Evolutionary conservation across 2,113 vertebrate genomes (phyloP).

Genomic region (Malurus alboscapulatus): DNA sequence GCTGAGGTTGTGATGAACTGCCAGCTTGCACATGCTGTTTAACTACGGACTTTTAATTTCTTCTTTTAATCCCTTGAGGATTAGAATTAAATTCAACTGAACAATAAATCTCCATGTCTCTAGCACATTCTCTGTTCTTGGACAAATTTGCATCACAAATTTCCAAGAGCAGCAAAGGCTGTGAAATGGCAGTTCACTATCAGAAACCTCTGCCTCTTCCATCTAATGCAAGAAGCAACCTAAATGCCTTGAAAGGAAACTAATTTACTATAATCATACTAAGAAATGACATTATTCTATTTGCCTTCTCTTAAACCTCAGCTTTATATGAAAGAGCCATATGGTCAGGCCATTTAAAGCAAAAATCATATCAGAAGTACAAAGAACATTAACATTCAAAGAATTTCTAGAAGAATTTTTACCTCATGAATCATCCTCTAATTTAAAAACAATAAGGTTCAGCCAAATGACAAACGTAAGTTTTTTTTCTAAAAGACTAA

Average conservation of each 20-base stretch:
- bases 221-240: background rate
- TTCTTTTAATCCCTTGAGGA: background rate
- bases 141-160: background rate
- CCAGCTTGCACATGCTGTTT: background rate
- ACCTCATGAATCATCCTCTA: background rate
- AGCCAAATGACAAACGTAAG: background rate
- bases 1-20: background rate
- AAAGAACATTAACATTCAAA: background rate
- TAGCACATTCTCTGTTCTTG: background rate
- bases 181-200: background rate
- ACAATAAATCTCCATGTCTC: background rate
- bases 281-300: background rate
- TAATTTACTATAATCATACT: background rate
- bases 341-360: background rate
- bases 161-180: background rate
- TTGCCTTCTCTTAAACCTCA: background rate
- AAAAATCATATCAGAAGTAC: background rate
- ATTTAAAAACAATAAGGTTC: background rate
- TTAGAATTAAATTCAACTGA: background rate
- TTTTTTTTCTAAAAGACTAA: background rate
- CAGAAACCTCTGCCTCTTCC: background rate
- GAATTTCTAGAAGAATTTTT: background rate
- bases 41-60: background rate
- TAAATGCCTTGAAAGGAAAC: background rate
- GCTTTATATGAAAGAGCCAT: background rate